phyloP scores from a whole-genome alignment of 2,113 vertebrate species.

The Perognathus longimembris region DNA sequence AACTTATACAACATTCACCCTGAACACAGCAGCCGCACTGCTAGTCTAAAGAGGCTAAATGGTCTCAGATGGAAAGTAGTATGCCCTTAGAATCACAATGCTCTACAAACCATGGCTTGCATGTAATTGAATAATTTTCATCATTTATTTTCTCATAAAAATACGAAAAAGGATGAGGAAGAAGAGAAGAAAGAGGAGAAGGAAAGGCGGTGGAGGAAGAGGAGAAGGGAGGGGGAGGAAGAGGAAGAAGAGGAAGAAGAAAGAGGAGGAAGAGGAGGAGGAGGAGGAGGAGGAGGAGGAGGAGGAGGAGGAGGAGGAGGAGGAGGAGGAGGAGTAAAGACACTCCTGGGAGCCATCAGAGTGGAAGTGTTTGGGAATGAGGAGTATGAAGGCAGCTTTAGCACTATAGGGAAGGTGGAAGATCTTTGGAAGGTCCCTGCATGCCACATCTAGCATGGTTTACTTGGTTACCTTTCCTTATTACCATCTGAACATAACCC shows the following conservation, averaged over 20 bases:
- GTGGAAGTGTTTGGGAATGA: background rate
- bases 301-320: too few relatives aligned
- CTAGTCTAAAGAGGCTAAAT: background rate
- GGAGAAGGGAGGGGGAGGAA: too few relatives aligned
- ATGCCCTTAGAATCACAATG: background rate
- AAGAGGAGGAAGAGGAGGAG: too few relatives aligned
- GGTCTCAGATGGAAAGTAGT: background rate
- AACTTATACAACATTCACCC: background rate
- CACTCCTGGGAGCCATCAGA: background rate
- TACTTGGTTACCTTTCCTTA: background rate
- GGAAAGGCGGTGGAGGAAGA: too few relatives aligned
- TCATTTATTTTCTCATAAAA: slow-evolving; percentile 30
- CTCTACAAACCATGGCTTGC: background rate
- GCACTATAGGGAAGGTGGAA: background rate
- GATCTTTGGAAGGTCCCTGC: background rate
- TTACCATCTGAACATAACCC: background rate
- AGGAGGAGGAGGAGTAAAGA: too few relatives aligned
- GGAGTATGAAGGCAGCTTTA: background rate
- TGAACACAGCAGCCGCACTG: background rate
- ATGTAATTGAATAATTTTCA: background rate
- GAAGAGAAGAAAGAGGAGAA: too few relatives aligned
- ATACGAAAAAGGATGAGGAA: background rate
- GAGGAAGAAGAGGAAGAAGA: too few relatives aligned
- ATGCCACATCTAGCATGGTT: background rate
- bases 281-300: too few relatives aligned